Evolutionary conservation across 2,797 vertebrate species (phyloP).

Genomic region (Coregonus ussuriensis): DNA sequence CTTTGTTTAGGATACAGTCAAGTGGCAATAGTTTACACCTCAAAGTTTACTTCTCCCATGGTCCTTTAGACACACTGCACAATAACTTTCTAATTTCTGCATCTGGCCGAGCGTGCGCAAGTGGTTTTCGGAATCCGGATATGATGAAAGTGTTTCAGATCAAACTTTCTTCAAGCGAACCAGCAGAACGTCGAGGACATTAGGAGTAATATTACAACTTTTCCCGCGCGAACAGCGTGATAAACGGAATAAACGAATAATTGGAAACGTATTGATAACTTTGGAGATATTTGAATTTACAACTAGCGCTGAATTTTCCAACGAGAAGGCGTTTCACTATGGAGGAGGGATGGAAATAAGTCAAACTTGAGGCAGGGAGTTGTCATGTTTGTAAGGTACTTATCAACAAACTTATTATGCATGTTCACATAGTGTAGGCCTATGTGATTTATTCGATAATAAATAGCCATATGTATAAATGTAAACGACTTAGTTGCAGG

Average conservation of each 20-base stretch:
- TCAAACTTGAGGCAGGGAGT: slow-evolving; percentile 61
- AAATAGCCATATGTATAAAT: not conserved
- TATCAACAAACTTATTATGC: slow-evolving; percentile 8
- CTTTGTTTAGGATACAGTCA: no score
- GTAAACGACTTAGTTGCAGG: slow-evolving; percentile 13
- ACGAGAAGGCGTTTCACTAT: slow-evolving; percentile 22
- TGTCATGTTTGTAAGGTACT: slow-evolving; percentile 76
- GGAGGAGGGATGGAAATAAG: slow-evolving; percentile 60
- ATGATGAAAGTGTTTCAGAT: slow-evolving; percentile 83
- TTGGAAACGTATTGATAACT: not conserved
- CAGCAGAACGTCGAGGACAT: slow-evolving; percentile 45
- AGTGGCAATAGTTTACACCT: no score
- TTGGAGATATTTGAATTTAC: slow-evolving; percentile 21
- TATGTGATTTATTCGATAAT: slow-evolving; percentile 13
- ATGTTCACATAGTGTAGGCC: slow-evolving; percentile 9
- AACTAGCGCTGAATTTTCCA: slow-evolving; percentile 7
- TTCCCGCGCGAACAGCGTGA: not conserved
- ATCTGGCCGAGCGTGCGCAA: slow-evolving; percentile 54
- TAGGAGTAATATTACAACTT: slow-evolving; percentile 20
- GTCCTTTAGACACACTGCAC: slow-evolving; percentile 3
- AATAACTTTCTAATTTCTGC: slow-evolving; percentile 39
- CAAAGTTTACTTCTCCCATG: not conserved
- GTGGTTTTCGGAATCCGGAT: slow-evolving; percentile 83
- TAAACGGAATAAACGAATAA: slow-evolving; percentile 19
- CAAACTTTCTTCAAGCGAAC: slow-evolving; percentile 49